A percentile compares a stretch with the other conserved stretches of the same genome.
These are phyloP conservation scores for Pinctada fucata DNA, from an alignment of 2,888 invertebrate genomes.

Conservation along the genomic window DNA sequence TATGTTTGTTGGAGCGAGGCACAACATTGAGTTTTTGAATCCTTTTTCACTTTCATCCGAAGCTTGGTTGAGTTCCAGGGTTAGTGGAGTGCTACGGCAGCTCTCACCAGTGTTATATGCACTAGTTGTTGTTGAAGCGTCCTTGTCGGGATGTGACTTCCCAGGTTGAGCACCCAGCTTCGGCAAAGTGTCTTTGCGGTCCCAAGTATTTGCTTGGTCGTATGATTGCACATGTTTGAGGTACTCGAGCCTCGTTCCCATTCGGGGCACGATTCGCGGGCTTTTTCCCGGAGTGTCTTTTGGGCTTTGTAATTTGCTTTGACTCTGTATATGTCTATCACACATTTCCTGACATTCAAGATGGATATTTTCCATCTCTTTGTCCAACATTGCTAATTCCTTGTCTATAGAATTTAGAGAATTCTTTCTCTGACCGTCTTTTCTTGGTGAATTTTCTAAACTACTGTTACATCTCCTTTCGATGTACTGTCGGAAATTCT, in stretches of 20 bases:
- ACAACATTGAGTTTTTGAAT: slow-evolving; percentile 71
- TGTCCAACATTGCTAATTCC: slow-evolving; percentile 80
- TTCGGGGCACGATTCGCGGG: slow-evolving; percentile 72
- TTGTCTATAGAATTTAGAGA: slow-evolving; percentile 77
- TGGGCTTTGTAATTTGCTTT: slow-evolving; percentile 41
- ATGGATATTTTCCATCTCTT: slow-evolving; percentile 82
- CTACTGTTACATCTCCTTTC: slow-evolving; percentile 64
- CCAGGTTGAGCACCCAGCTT: slow-evolving; percentile 45
- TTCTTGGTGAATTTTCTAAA: slow-evolving; percentile 48
- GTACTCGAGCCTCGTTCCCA: slow-evolving; percentile 74
- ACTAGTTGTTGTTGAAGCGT: slow-evolving; percentile 79
- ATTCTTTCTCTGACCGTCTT: slow-evolving; percentile 58
- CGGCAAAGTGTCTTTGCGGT: slow-evolving; percentile 53
- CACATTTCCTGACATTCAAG: slow-evolving; percentile 79
- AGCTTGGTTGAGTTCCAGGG: slow-evolving; percentile 71
- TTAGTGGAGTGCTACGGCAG: slow-evolving; percentile 81
- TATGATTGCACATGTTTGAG: slow-evolving; percentile 65
- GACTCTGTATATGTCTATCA: slow-evolving; percentile 72
- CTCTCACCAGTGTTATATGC: slow-evolving; percentile 87
- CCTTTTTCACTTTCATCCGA: slow-evolving; percentile 68
- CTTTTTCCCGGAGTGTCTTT: slow-evolving; percentile 76
- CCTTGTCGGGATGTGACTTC: slow-evolving; percentile 23
- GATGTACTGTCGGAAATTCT: slow-evolving; percentile 70
- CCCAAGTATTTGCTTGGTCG: slow-evolving; percentile 55
- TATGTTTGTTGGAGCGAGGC: slow-evolving; percentile 60